A percentile compares a stretch with the other conserved stretches of the same genome.
These are phyloP conservation scores for Stratiomys singularior DNA, from an alignment of 2,888 invertebrate species.

Conservation along the genomic window DNA sequence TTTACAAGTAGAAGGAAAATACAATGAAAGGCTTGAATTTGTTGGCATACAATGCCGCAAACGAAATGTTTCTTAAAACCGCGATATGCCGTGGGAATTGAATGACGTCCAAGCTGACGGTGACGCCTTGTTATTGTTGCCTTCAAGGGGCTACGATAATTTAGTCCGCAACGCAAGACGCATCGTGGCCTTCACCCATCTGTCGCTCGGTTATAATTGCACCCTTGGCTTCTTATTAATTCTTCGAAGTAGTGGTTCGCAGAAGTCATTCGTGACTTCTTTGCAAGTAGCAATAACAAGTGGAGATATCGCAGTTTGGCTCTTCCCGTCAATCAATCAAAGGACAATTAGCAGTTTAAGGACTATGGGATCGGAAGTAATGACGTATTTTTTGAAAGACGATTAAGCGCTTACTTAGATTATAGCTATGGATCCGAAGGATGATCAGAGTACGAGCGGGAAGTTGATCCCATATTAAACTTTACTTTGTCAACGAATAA, in stretches of 20 bases:
- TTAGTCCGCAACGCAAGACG: background rate
- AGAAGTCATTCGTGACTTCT: conserved; percentile 37
- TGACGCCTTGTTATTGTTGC: conserved; percentile 34
- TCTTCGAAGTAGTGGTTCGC: conserved; percentile 15
- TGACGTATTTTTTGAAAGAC: no score
- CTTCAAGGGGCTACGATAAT: background rate
- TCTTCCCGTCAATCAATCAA: no score
- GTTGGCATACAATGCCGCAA: conserved; percentile 7
- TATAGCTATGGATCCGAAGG: no score
- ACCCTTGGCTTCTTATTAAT: conserved; percentile 41
- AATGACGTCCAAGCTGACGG: background rate
- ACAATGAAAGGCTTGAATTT: no score
- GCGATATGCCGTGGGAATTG: conserved; percentile 45
- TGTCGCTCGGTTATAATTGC: conserved; percentile 42
- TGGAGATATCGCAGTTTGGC: background rate
- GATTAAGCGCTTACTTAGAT: no score
- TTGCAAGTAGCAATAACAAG: conserved; percentile 1
- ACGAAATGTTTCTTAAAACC: conserved; percentile 44
- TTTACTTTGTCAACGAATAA: no score
- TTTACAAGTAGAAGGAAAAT: background rate
- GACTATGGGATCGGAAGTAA: no score
- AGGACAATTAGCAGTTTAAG: no score
- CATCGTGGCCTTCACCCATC: conserved; percentile 26
- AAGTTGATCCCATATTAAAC: no score
- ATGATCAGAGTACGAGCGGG: no score